Conservation (phyloP, 2,888 invertebrate species). For the Eupithecia vulgata region DNA sequence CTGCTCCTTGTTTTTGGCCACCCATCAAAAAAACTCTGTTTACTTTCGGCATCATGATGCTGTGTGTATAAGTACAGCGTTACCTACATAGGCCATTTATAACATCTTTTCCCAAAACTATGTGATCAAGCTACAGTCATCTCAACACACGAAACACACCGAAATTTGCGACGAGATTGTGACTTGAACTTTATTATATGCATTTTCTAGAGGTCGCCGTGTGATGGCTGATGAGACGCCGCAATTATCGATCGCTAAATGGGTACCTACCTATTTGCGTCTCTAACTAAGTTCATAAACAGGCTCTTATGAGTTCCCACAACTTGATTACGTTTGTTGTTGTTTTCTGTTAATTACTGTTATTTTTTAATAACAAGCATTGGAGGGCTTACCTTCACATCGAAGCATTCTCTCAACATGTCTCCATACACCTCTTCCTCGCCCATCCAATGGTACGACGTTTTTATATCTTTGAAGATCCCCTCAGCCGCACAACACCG, state of each 20-base stretch:
- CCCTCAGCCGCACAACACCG: conserved; percentile 79
- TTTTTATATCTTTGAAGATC: conserved; percentile 71
- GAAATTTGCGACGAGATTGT: not conserved
- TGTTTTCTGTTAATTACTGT: not conserved
- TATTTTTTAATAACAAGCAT: not conserved
- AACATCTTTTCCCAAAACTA: not conserved
- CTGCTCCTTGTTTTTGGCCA: too few species aligned
- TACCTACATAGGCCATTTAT: too few species aligned
- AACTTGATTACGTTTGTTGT: not conserved
- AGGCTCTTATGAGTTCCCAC: not conserved
- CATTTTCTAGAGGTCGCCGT: not conserved
- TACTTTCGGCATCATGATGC: too few species aligned
- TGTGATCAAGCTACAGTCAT: not conserved
- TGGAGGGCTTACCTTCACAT: conserved; percentile 64
- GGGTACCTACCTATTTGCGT: not conserved
- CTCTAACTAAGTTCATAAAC: not conserved
- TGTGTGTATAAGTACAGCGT: too few species aligned
- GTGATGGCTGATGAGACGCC: not conserved
- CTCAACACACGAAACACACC: not conserved
- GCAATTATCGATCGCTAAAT: conserved; percentile 1
- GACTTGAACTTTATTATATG: not conserved
- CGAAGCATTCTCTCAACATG: conserved; percentile 76
- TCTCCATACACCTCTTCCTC: conserved; percentile 74
- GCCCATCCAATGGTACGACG: conserved; percentile 76
- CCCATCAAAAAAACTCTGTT: too few species aligned